Evolutionary conservation across 2,797 vertebrate species (phyloP), one percentile per base, ranked within the genome.

Genomic region (Gymnothorax reevesii): DNA sequence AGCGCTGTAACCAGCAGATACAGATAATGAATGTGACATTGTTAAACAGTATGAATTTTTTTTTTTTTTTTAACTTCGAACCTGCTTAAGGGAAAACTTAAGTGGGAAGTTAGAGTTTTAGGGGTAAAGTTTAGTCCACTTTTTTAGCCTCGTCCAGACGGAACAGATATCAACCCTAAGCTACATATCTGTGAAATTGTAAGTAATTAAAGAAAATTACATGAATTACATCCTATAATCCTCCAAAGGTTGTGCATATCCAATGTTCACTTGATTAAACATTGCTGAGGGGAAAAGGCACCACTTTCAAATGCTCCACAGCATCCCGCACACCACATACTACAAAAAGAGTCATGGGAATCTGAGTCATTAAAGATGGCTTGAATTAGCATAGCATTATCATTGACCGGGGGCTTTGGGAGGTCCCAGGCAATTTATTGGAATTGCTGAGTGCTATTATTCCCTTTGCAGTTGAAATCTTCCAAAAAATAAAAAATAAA

Each of bases 161-260:
- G 77, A 77, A 85, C 33, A 91, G 90, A 91, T 79, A 91, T 33
- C 55, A 88, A 91, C 85, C 90, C 89, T 83, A 75, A 88, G 87
- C 87, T 90, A 90, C 90, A 82, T 83, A 91, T 90, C 93, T 90
- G 87, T 86, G 82, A 87, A 91, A 92, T 42, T 42, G 33, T 42
- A 42, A 42, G 33, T 42, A 42, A 42, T 42, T 90, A 93, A 93
- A 91, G 75, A 88, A 91, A 88, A 92, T 91, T 90, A 84, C 90
- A 87, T 89, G 88, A 92, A 94, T 94, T 90, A 92, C 89, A 90
- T 93, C 90, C 91, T 92, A 91, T 93, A 88, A 90, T 91, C 91
- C 91, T 90, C 91, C 90, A 89, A 89, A 80, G 83, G 42, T 52
- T 84, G 55, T 55, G 57, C 10, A n/a, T 71, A 64, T 64, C 3